Evolutionary conservation across 2,888 invertebrate genomes (phyloP).

Genomic region (Pinctada fucata): DNA sequence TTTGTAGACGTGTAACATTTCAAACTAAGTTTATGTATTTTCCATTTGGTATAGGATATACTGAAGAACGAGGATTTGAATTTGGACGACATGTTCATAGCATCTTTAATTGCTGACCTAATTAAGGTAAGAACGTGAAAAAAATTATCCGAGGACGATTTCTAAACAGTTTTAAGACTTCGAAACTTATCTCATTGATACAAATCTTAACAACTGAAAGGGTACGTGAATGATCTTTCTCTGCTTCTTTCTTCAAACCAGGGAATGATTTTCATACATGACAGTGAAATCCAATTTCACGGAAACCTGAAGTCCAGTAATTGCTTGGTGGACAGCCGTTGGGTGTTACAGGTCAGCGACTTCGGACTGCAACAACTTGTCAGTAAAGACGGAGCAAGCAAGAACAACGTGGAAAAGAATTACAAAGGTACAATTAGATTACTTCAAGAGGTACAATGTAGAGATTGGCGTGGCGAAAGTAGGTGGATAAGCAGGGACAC

Average conservation of each 20-base stretch:
- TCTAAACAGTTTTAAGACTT: too few relatives aligned
- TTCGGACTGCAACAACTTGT: conserved; percentile 69
- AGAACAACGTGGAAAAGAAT: conserved; percentile 25
- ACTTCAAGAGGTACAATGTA: too few relatives aligned
- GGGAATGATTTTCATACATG: conserved; percentile 74
- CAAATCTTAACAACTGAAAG: too few relatives aligned
- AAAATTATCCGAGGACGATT: too few relatives aligned
- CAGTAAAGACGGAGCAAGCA: conserved; percentile 36
- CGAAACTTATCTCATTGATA: too few relatives aligned
- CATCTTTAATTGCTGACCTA: conserved; percentile 98
- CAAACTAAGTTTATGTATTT: too few relatives aligned
- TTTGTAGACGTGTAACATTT: too few relatives aligned
- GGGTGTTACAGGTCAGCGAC: conserved; percentile 72
- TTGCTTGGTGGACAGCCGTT: conserved; percentile 72
- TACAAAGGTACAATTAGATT: conserved; percentile 27
- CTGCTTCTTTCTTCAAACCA: conserved; percentile 27
- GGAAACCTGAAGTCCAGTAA: conserved; percentile 73
- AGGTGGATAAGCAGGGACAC: too few relatives aligned
- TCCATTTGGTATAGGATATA: conserved; percentile 86
- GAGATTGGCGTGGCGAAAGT: too few relatives aligned
- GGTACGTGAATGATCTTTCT: too few relatives aligned
- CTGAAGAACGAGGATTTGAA: conserved; percentile 98
- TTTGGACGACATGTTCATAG: conserved; percentile 97
- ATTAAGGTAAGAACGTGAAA: conserved; percentile 86
- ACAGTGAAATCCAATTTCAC: conserved; percentile 68